Evolutionary conservation across 2,797 vertebrate genomes (phyloP).

Genomic region (Carduelis carduelis): DNA sequence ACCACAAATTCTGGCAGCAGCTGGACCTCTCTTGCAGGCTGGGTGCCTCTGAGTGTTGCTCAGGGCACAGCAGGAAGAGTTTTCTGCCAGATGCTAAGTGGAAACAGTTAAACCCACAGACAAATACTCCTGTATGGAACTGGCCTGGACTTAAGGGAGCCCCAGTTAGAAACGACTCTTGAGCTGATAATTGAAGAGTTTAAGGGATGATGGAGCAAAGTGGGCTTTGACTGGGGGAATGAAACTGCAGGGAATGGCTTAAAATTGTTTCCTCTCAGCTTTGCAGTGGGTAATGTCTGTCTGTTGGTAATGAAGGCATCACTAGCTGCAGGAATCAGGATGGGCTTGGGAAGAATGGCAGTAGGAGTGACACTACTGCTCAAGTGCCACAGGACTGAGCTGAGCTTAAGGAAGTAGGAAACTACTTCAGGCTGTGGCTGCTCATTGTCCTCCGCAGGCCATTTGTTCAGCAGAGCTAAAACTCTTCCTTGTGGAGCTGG

Average conservation of each 20-base stretch:
- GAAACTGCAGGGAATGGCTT: neutral
- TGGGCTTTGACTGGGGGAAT: neutral
- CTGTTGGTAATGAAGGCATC: neutral
- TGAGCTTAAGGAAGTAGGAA: neutral
- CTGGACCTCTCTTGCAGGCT: neutral
- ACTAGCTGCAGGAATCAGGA: neutral
- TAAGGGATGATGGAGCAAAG: neutral
- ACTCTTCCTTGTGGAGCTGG: neutral
- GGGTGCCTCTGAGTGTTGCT: neutral
- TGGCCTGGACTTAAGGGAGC: neutral
- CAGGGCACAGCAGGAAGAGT: neutral
- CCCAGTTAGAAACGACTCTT: accelerated
- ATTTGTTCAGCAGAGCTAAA: neutral
- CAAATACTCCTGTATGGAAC: neutral
- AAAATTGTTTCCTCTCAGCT: neutral
- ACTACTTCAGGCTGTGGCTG: neutral
- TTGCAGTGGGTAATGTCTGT: neutral
- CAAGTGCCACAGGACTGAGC: accelerated
- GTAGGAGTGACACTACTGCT: neutral
- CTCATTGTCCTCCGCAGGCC: accelerated
- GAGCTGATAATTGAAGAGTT: neutral
- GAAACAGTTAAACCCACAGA: neutral
- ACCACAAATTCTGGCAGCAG: neutral
- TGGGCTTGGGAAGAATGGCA: neutral
- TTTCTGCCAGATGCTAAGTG: neutral